phyloP scores from a whole-genome alignment of 2,888 invertebrate genomes.

The Crioceris asparagi region DNA sequence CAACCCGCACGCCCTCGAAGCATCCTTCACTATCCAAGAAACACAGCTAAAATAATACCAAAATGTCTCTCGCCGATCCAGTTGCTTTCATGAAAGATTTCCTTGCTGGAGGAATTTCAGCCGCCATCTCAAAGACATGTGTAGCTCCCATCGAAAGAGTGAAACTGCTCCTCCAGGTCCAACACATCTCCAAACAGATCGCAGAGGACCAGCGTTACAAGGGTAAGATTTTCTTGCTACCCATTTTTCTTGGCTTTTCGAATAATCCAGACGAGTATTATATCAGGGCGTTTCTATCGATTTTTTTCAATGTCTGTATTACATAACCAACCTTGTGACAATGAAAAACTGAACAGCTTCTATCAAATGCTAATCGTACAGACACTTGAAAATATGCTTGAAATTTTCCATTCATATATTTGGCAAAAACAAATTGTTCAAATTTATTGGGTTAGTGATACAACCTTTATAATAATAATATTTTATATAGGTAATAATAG shows the following conservation, averaged over 20 bases:
- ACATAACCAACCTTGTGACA: background rate
- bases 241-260: background rate
- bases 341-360: background rate
- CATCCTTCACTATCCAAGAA: conserved; percentile 1
- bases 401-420: too few relatives aligned
- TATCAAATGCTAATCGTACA: too few relatives aligned
- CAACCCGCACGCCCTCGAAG: conserved; percentile 16
- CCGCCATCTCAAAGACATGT: conserved; percentile 87
- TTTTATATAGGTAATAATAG: too few relatives aligned
- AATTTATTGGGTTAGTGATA: too few relatives aligned
- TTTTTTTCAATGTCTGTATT: background rate
- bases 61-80: conserved; percentile 53
- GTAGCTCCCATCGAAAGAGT: conserved; percentile 94
- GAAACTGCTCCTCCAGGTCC: conserved; percentile 87
- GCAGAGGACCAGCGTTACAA: conserved; percentile 80
- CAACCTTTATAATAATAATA: too few relatives aligned
- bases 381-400: too few relatives aligned
- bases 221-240: conserved; percentile 47
- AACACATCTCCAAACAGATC: conserved; percentile 87
- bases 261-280: background rate
- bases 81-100: conserved; percentile 83
- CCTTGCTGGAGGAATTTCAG: conserved; percentile 82
- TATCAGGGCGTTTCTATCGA: background rate
- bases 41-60: conserved; percentile 7
- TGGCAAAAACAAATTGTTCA: too few relatives aligned